These are phyloP conservation scores for Drosophila leonis DNA, from an alignment of 2,888 invertebrate species.

Conservation along the genomic window DNA sequence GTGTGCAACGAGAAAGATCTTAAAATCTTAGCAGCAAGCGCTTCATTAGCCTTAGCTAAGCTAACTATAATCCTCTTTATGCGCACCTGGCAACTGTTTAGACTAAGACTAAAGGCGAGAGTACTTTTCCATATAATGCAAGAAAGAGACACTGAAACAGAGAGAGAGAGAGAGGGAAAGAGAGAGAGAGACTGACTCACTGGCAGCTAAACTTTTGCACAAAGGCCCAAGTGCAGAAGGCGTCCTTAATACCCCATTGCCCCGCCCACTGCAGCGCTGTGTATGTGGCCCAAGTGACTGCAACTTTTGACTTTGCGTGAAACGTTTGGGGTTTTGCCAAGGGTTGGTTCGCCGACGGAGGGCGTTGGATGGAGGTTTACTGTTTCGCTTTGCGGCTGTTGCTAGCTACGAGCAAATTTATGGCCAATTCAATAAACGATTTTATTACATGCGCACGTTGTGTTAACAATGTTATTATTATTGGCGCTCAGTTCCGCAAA, in stretches of 20 bases:
- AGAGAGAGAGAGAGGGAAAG: neutral
- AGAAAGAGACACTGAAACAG: neutral
- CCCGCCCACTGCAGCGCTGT: neutral
- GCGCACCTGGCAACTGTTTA: conserved; percentile 19
- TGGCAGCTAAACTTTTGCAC: conserved; percentile 63
- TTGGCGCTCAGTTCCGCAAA: conserved; percentile 62
- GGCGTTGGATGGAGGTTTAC: neutral
- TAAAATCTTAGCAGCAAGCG: neutral
- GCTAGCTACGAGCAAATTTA: conserved; percentile 76
- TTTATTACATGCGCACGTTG: conserved; percentile 82
- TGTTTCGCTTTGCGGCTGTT: conserved; percentile 65
- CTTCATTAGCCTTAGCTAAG: neutral
- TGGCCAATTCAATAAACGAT: conserved; percentile 84
- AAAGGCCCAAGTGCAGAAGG: conserved; percentile 44
- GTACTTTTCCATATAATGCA: neutral
- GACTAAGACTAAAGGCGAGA: conserved; percentile 1
- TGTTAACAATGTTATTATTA: conserved; percentile 83
- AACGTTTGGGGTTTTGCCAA: conserved; percentile 15
- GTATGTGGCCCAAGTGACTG: conserved; percentile 51
- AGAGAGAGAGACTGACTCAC: neutral
- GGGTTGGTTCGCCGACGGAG: neutral
- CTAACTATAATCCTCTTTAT: neutral
- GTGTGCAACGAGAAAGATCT: neutral
- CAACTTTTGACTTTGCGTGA: conserved; percentile 75
- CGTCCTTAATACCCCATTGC: conserved; percentile 14